Evolutionary conservation across 2,888 invertebrate genomes (phyloP), one percentile per base, ranked within the genome.

Genomic region (Octodonta nipae): DNA sequence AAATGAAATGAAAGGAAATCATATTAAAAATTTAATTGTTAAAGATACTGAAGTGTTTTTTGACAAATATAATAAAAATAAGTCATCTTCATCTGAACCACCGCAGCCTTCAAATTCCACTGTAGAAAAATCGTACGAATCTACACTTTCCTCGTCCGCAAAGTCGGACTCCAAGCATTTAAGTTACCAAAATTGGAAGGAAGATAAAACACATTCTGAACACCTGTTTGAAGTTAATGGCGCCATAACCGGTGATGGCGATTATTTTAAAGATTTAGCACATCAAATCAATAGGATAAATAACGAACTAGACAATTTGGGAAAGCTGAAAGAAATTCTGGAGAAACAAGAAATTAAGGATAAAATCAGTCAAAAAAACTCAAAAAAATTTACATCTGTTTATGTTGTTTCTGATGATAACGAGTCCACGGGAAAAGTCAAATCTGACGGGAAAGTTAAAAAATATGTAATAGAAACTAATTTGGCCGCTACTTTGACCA

Each of bases 281-380:
- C 66, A 68, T 45, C 71, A 73, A 42, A 46, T 73, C 10, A 54
- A 63, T 13, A 70, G 71, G 70, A 72, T 73, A 20, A 66, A 66
- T 25, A 67, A 65, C 40, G 71, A 72, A 50, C 72, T 73, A 10
- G 57, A 60, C 24, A 69, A 73, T 47, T 52, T 73, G 13, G 63
- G 58, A 13, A 68, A 68, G 45, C 50, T 73, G 10, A 71, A 68
- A 51, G 51, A 55, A 43, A 54, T 61, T 15, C 43, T 63, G 10
- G 55, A 60, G 43, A 50, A 46, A 14, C 11, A 15, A 6, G 32
- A 36, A 3, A 30, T 13, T 4, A 26, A 16, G 5, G 16, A 10
- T 13, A 13, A 14, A 12, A 27, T 28, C 15, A n/a, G 4, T 6
- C 30, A 8, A 4, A 32, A 29, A 13, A 13, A 15, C 10, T 15